Conservation (phyloP, 2,888 invertebrate genomes). For the Andricus quercusramuli region DNA sequence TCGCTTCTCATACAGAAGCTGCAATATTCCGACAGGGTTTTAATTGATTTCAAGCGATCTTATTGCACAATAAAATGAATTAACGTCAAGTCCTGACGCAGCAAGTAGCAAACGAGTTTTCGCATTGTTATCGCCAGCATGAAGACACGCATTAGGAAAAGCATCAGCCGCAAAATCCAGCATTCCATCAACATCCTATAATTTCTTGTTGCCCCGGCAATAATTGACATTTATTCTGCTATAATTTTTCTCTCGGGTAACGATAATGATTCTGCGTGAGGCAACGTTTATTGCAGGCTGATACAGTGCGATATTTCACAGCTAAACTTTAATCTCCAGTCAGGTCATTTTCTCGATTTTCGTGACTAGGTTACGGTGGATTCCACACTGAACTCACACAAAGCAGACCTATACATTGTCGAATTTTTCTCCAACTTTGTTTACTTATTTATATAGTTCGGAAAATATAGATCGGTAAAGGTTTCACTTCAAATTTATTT, state of each 20-base stretch:
- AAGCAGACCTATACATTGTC: too few relatives aligned
- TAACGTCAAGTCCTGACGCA: neutral
- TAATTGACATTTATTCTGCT: constrained; percentile 16
- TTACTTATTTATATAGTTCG: too few relatives aligned
- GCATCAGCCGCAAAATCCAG: constrained; percentile 4
- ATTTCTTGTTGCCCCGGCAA: neutral
- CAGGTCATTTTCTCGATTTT: neutral
- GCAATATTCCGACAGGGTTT: neutral
- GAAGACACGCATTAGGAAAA: neutral
- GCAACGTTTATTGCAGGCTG: neutral
- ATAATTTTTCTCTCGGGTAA: neutral
- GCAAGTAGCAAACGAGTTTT: constrained; percentile 8
- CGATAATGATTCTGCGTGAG: neutral
- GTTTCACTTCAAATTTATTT: too few relatives aligned
- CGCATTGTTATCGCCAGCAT: constrained; percentile 7
- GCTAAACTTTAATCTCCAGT: neutral
- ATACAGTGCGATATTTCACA: neutral
- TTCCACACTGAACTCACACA: too few relatives aligned
- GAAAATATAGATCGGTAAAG: too few relatives aligned
- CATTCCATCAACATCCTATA: constrained; percentile 21
- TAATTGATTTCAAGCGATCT: constrained; percentile 3
- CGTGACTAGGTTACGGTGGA: neutral
- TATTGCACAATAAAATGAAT: constrained; percentile 8
- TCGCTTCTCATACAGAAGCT: neutral
- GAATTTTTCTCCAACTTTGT: too few relatives aligned